phyloP scores from a whole-genome alignment of 2,113 vertebrate species.

The Morone chrysops region DNA sequence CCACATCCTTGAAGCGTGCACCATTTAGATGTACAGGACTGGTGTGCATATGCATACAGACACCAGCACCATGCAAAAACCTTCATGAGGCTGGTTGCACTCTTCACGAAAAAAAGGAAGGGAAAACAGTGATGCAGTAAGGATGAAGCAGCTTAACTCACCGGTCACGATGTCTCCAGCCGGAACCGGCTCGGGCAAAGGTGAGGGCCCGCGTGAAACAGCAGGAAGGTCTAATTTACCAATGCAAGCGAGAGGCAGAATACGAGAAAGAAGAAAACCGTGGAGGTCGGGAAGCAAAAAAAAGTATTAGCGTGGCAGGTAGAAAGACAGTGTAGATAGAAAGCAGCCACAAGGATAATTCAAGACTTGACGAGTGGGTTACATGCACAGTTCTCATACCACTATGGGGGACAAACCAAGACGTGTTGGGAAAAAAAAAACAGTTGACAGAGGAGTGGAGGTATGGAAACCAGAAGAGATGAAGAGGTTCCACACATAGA shows the following conservation, averaged over 20 bases:
- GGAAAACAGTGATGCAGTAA: slow-evolving; percentile 59
- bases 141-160: slow-evolving; percentile 85
- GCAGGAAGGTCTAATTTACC: slow-evolving; percentile 96
- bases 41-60: slow-evolving; percentile 47
- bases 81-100: slow-evolving; percentile 44
- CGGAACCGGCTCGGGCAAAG: slow-evolving; percentile 92
- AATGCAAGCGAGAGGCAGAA: slow-evolving; percentile 82
- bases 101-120: slow-evolving; percentile 45
- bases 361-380: slow-evolving; percentile 54
- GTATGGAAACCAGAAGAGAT: slow-evolving; percentile 76
- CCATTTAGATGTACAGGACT: slow-evolving; percentile 30
- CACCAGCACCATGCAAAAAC: slow-evolving; percentile 39
- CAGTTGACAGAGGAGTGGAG: slow-evolving; percentile 70
- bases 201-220: slow-evolving; percentile 94
- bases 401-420: slow-evolving; percentile 82
- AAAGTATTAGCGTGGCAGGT: slow-evolving; percentile 77
- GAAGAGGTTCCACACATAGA: slow-evolving; percentile 79
- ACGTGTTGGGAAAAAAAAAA: slow-evolving; percentile 50
- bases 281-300: slow-evolving; percentile 71
- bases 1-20: slow-evolving; percentile 63
- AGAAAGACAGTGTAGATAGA: slow-evolving; percentile 67
- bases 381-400: slow-evolving; percentile 83
- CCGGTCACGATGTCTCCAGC: slow-evolving; percentile 96
- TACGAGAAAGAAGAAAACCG: slow-evolving; percentile 79
- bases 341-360: slow-evolving; percentile 68